Base-by-base conservation (phyloP, 2,797 vertebrate genomes). In the Pteronotus mesoamericanus region DNA sequence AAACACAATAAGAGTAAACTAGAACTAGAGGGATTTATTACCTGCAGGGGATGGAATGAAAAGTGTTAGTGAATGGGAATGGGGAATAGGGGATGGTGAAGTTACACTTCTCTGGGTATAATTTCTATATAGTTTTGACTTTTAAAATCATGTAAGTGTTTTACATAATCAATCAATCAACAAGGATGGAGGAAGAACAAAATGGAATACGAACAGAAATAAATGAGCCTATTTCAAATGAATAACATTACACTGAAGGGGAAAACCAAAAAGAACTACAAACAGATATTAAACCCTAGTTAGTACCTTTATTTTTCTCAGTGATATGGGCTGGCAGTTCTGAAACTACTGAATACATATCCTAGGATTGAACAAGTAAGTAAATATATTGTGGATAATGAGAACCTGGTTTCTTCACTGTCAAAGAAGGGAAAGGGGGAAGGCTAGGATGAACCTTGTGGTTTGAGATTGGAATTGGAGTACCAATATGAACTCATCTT, bases 281-380 rank as follows among this genome's bases (percentile, higher is more conserved):
- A 94, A 85, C 66, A 94, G 32, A 88, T 94, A 79, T 44, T 84
- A 75, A 96, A 18, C 11, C 66, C 42, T 92, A 66, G 29, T 80
- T 91, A 48, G 42, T 53, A 68, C 64, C 21, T 94, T 95, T 87
- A 69, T 55, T 92, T 92, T 94, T 89, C 57, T 89, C n/a, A 55
- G 44, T 90, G 8, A 4, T 78, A 46, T 82, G 55, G 72, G 32
- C n/a, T 89, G 1, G 22, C 32, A 80, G 46, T 86, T 91, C 57
- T 94, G 72, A 94, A 95, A 75, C 42, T 95, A 85, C 32, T 89
- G n/a, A 80, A 82, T 26, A 42, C 14, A 7, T 61, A 88, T 74
- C 34, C 32, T 51, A 91, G 24, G 48, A 71, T 5, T 77, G 72
- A 80, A 94, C 22, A 94, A 86, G 64, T 68, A 75, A 89, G n/a